Evolutionary conservation across 2,113 vertebrate genomes (phyloP), one percentile per base, ranked within the genome.

Genomic region (Entelurus aequoreus): DNA sequence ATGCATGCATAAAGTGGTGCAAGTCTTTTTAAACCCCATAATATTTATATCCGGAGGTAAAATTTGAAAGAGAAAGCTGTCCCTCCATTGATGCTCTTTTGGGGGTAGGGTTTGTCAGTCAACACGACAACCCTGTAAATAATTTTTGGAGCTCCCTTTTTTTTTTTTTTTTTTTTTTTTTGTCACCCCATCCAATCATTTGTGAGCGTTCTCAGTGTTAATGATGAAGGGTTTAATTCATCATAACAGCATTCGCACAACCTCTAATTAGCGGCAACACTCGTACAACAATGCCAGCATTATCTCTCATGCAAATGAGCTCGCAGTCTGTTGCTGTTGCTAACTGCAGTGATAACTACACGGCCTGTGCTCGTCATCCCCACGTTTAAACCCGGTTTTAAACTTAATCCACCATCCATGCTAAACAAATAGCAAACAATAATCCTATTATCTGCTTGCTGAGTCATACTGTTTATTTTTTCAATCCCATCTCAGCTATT

Each of bases 171-270:
- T 28, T 28, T 28, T 28, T 28, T 28, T 28, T 28, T 28, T 28
- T 75, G 74, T 66, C 77, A 74, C 74, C 75, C 69, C 60, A 63
- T 82, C 82, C 82, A 80, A 83, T 88, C 84, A 84, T 85, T 85
- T 82, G 74, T 68, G 74, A 80, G 71, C 83, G 85, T 86, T 86
- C 81, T 86, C 83, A 81, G 86, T 87, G 87, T 88, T 89, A 88
- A 88, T 83, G 86, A 88, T 87, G 88, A 88, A 87, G 85, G 85
- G 82, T 88, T 89, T 89, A 89, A 90, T 89, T 86, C 85, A 87
- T 87, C 85, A 88, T 88, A 90, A 88, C 87, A 88, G 84, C 83
- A 86, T 85, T 85, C 83, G 74, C 83, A 87, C 86, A 85, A 87
- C 86, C 87, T 87, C 86, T 88, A 89, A 90, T 89, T 88, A 89